Evolutionary conservation across 2,797 vertebrate genomes (phyloP), one percentile per base, ranked within the genome.

Genomic region (Hoplostethus mediterraneus): DNA sequence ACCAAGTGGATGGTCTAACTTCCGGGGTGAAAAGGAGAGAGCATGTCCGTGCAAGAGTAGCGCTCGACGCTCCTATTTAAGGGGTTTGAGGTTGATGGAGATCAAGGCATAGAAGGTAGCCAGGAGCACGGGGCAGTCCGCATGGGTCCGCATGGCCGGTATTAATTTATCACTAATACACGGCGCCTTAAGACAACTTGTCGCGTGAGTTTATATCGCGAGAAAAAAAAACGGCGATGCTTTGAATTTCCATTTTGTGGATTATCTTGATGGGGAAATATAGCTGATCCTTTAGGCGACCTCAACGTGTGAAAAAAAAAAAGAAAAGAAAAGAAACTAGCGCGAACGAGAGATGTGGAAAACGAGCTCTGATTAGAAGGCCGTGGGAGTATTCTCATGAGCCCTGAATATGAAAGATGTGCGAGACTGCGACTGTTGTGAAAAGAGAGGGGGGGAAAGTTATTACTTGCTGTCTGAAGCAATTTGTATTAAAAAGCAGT

Each of bases 401-500:
- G 86, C 60, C 66, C 48, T 62, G 57, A 76, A 86, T 86, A 87
- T 85, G 86, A 92, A 85, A 90, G 80, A 89, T 86, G 87, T 85
- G 81, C 42, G 33, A 85, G 89, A 77, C 76, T 69, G 82, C 73
- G 71, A 85, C 84, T 80, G 80, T 88, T 87, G 75, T 67, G 80
- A 83, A 89, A 21, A 21, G 21, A 21, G 21, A 88, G 87, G 84
- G 78, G 78, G 66, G 75, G 71, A 89, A 88, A 87, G 87, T 91
- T 91, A 91, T 91, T 92, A 92, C 92, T 91, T 53, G 83, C 84
- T 79, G 83, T 92, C 89, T 90, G 73, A 83, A 87, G 88, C 88
- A 79, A 92, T 93, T 93, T 93, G 87, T 92, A 92, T 90, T 91
- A 88, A 93, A 21, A 90, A 91, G 69, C 75, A 73, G 77, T 91